Evolutionary conservation across 2,797 vertebrate genomes (phyloP).

Genomic region (Pseudopleuronectes americanus): DNA sequence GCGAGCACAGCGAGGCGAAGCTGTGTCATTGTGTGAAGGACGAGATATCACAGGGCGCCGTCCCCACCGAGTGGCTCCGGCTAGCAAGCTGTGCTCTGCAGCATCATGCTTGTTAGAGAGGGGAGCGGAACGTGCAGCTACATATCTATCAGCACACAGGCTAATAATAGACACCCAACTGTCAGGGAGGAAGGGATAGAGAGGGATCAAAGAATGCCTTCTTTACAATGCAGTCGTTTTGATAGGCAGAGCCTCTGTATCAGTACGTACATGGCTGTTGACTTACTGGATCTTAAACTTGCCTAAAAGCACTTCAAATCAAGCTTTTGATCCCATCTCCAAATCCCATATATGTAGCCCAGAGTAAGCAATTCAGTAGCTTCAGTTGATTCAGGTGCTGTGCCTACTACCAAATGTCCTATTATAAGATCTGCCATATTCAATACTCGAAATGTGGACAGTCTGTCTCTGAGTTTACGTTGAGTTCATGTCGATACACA

Average conservation of each 20-base stretch:
- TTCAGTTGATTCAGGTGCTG: not conserved
- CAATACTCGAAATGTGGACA: not conserved
- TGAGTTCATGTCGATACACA: conserved; percentile 19
- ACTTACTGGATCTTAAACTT: not conserved
- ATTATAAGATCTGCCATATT: not conserved
- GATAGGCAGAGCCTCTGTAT: not conserved
- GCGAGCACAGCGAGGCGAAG: conserved; percentile 30
- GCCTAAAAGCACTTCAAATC: not conserved
- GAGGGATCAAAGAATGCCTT: conserved; percentile 12
- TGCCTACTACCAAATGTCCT: not conserved
- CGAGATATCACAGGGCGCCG: conserved; percentile 32
- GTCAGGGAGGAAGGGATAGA: not conserved
- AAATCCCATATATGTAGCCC: not conserved
- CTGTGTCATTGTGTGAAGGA: conserved; percentile 48
- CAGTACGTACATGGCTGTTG: conserved; percentile 9
- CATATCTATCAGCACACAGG: conserved; percentile 6
- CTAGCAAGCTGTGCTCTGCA: conserved; percentile 30
- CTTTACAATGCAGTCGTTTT: not conserved
- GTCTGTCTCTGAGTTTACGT: conserved; percentile 14
- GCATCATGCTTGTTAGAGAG: conserved; percentile 16
- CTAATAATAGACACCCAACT: conserved; percentile 35
- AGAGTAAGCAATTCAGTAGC: not conserved
- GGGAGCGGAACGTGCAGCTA: conserved; percentile 17
- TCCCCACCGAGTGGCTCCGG: conserved; percentile 6
- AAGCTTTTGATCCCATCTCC: not conserved